Conservation (phyloP, 2,888 invertebrate species). For the Polydrusus pterygomalis region DNA sequence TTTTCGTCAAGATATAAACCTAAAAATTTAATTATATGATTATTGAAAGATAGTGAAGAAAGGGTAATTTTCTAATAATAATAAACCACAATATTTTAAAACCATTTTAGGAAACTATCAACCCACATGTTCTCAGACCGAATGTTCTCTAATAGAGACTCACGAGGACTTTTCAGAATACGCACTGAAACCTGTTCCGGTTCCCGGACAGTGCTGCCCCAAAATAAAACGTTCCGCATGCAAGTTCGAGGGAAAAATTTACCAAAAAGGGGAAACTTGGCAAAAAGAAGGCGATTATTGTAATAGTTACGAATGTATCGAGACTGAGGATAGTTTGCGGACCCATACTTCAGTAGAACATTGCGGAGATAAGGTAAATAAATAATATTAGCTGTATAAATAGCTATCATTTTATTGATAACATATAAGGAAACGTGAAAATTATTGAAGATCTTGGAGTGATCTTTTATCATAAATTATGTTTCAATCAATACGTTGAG, state of each 20-base stretch:
- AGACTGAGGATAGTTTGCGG: slow-evolving; percentile 73
- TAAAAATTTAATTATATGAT: no score
- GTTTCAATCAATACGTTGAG: no score
- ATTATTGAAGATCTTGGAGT: no score
- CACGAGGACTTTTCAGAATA: slow-evolving; percentile 74
- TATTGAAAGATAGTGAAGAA: no score
- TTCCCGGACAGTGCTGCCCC: slow-evolving; percentile 80
- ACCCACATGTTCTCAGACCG: slow-evolving; percentile 73
- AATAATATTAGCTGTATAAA: no score
- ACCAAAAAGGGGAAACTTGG: slow-evolving; percentile 78
- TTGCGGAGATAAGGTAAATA: slow-evolving; percentile 73
- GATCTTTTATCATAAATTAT: no score
- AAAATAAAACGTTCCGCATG: slow-evolving; percentile 77
- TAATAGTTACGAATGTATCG: slow-evolving; percentile 74
- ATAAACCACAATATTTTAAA: background rate
- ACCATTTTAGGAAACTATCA: slow-evolving; percentile 64
- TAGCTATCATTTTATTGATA: no score
- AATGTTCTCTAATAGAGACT: slow-evolving; percentile 73
- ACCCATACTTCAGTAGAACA: slow-evolving; percentile 74
- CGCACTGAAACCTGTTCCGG: slow-evolving; percentile 74
- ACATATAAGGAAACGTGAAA: no score
- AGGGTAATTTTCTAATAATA: no score
- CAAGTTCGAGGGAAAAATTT: slow-evolving; percentile 69
- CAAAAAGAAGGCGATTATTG: slow-evolving; percentile 74
- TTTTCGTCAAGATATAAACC: no score